These are phyloP conservation scores for Eumeta japonica DNA, from an alignment of 1,140 invertebrate species.

Conservation along the genomic window DNA sequence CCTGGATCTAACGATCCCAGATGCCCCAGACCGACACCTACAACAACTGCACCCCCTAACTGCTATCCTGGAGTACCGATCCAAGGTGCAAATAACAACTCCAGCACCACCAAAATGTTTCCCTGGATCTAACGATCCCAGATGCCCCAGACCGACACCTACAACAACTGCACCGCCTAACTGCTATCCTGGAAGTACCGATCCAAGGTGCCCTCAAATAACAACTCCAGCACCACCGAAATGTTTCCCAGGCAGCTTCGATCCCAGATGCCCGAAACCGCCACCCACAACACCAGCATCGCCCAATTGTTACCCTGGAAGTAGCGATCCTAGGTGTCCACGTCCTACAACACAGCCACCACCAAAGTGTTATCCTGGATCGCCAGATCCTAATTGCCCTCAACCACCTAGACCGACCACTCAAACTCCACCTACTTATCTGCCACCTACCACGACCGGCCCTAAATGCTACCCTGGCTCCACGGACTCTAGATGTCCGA, in stretches of 20 bases:
- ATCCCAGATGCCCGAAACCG: slow-evolving; percentile 46
- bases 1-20: slow-evolving; percentile 47
- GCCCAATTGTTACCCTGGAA: slow-evolving; percentile 33
- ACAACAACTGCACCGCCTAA: slow-evolving; percentile 13
- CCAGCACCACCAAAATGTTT: slow-evolving; percentile 31
- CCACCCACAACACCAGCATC: slow-evolving; percentile 13
- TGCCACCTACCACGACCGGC: slow-evolving; percentile 8
- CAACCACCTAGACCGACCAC: slow-evolving; percentile 16
- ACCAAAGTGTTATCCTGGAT: slow-evolving; percentile 32
- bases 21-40: slow-evolving; percentile 31
- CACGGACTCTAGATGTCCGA: slow-evolving; percentile 32
- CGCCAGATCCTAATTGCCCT: slow-evolving; percentile 35
- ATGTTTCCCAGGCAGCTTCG: slow-evolving; percentile 49
- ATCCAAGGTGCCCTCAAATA: slow-evolving; percentile 39
- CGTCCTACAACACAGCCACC: slow-evolving; percentile 9
- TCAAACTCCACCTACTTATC: slow-evolving; percentile 11
- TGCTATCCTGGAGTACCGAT: slow-evolving; percentile 50
- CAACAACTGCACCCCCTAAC: slow-evolving; percentile 14
- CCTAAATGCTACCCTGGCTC: slow-evolving; percentile 30
- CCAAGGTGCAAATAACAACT: slow-evolving; percentile 35
- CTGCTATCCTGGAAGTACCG: slow-evolving; percentile 48
- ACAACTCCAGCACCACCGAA: slow-evolving; percentile 21
- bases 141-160: slow-evolving; percentile 38
- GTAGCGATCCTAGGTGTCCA: slow-evolving; percentile 32
- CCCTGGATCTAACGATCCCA: slow-evolving; percentile 48